A percentile compares a stretch with the other conserved stretches of the same genome.
Conservation (phyloP, 2,113 vertebrate genomes). For the Dasyurus viverrinus region DNA sequence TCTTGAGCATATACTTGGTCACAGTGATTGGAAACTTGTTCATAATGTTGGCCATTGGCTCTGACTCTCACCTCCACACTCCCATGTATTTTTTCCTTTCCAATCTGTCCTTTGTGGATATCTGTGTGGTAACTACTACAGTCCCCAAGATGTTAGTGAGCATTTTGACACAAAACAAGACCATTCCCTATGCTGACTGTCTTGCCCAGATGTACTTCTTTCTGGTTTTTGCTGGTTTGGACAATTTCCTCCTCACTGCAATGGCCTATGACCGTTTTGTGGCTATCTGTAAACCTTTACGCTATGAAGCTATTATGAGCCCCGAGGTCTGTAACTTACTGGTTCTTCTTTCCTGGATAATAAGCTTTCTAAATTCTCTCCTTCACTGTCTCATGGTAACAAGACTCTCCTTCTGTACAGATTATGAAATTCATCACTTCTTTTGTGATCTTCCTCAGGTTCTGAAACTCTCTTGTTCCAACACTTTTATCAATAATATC, state of each 20-base stretch:
- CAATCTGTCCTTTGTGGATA: background rate
- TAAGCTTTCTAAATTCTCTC: background rate
- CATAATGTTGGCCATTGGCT: background rate
- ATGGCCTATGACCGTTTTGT: conserved; percentile 33
- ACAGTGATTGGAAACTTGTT: background rate
- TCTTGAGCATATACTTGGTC: background rate
- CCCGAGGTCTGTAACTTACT: background rate
- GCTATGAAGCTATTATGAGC: background rate
- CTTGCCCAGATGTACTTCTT: background rate
- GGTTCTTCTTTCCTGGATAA: background rate
- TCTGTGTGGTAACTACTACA: background rate
- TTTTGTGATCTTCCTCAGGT: conserved; percentile 33
- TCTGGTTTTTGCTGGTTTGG: background rate
- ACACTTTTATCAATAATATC: background rate
- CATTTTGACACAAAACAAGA: background rate
- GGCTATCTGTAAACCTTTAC: conserved; percentile 19
- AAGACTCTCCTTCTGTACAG: background rate
- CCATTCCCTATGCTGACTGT: background rate
- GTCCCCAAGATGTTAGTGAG: conserved; percentile 26
- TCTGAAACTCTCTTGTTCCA: conserved; percentile 20
- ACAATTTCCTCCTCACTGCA: background rate
- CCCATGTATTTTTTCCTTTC: conserved; percentile 23
- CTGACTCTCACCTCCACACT: conserved; percentile 3
- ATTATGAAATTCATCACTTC: conserved; percentile 9
- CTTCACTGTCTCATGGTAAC: conserved; percentile 2